phyloP scores from a whole-genome alignment of 2,113 vertebrate genomes.

The Atherinomorus stipes region DNA sequence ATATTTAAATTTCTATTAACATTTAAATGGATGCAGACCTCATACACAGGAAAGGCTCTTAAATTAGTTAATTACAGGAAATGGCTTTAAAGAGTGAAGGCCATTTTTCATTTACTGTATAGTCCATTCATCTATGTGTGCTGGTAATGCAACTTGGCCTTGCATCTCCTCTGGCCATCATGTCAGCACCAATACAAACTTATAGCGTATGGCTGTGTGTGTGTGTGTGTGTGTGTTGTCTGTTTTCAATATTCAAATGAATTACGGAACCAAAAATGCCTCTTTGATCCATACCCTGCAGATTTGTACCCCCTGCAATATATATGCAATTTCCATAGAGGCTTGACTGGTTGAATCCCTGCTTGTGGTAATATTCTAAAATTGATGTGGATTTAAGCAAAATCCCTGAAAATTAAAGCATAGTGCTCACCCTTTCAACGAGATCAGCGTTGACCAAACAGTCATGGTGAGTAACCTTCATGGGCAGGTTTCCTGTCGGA shows the following conservation, averaged over 20 bases:
- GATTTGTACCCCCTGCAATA: conserved; percentile 8
- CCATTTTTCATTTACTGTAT: neutral
- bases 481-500: conserved; percentile 16
- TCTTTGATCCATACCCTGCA: conserved; percentile 13
- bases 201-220: neutral
- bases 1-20: too few species aligned
- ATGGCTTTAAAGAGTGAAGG: neutral
- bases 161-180: conserved; percentile 2
- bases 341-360: conserved; percentile 7
- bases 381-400: neutral
- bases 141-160: conserved; percentile 9
- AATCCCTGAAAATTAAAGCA: neutral
- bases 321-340: conserved; percentile 10
- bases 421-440: neutral
- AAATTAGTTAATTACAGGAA: conserved; percentile 1
- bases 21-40: too few species aligned
- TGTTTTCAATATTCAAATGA: conserved; percentile 10
- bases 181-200: conserved; percentile 5
- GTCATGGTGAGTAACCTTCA: neutral
- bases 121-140: neutral
- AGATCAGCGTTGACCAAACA: conserved; percentile 1
- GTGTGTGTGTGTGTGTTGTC: neutral
- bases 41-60: neutral
- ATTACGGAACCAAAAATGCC: conserved; percentile 9
- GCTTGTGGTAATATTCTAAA: conserved; percentile 40